Evolutionary conservation across 2,888 invertebrate genomes (phyloP), one percentile per base, ranked within the genome.

Genomic region (Agrochola lota): DNA sequence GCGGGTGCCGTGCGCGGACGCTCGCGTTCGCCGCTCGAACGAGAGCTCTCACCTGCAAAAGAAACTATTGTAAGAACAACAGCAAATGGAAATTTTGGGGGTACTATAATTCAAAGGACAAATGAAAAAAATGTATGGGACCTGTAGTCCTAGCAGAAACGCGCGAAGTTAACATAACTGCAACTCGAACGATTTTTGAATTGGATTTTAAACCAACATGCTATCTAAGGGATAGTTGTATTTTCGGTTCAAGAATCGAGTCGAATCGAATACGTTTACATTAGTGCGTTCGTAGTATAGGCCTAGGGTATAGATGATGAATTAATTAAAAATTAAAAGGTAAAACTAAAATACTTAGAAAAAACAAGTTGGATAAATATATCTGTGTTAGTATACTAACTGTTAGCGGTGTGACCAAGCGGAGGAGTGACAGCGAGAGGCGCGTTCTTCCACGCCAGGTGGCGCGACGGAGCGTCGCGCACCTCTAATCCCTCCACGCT

Each of bases 401-500:
- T 95, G 30, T 89, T 91, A 57, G 88, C 84, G 17, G 87, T 84
- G 60, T 85, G 81, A 11, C 87, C 80, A 0, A 90, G 89, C 74
- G 93, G 90, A 12, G 91, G 79, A 59, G 91, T 86, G 40, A 84
- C 55, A 60, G 88, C 80, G 62, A 91, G 72, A 74, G 76, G 74
- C 83, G 88, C 66, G 64, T 17, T 57, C 70, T 71, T 77, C 93
- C 92, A 92, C 1, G 91, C 87, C 74, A 96, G 91, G 80, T 96
- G 96, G 0, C 96, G 85, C 12, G 95, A 95, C 2, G 96, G 96
- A 83, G 91, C 84, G 92, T 97, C 92, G 87, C 94, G 90, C 81
- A 96, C 92, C 88, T 96, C 91, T 84, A 99, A 97, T 57, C 98
- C 98, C 17, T 98, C 97, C 17, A 99, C 97, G 93, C 98, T 99